These are phyloP conservation scores for Heloderma charlesbogerti DNA, from an alignment of 2,113 vertebrate species.

Conservation along the genomic window DNA sequence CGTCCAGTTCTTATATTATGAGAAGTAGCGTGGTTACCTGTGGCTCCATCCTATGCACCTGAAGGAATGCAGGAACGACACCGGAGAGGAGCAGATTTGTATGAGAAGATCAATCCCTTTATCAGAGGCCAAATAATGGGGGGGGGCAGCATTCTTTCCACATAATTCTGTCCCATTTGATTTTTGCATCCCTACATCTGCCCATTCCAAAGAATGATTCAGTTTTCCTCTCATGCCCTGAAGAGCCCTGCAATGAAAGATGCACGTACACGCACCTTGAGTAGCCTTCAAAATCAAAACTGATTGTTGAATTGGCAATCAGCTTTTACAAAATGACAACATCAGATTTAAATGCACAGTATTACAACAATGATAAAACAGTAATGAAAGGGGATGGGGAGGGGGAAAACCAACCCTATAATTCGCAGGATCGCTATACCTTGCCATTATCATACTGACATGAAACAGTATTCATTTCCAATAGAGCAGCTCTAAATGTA, in stretches of 20 bases:
- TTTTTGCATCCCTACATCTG: background rate
- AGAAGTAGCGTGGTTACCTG: background rate
- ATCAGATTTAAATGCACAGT: background rate
- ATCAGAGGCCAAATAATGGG: background rate
- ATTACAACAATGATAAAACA: background rate
- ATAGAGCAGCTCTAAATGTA: background rate
- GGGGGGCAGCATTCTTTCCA: background rate
- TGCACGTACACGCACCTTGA: background rate
- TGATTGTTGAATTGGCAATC: background rate
- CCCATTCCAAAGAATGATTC: background rate
- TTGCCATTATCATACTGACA: background rate
- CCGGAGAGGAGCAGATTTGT: background rate
- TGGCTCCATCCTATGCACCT: background rate
- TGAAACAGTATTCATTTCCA: background rate
- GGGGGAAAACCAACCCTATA: background rate
- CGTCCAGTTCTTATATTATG: background rate
- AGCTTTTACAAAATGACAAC: background rate
- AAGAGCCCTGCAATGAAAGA: too few relatives aligned
- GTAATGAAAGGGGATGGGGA: background rate
- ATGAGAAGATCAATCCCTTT: background rate
- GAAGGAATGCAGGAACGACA: background rate
- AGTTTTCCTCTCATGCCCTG: background rate
- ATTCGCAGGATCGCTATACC: background rate
- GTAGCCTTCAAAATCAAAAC: background rate
- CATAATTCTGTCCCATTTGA: background rate